Evolutionary conservation across 1,140 invertebrate species (phyloP).

Genomic region (Branchinecta lynchi): DNA sequence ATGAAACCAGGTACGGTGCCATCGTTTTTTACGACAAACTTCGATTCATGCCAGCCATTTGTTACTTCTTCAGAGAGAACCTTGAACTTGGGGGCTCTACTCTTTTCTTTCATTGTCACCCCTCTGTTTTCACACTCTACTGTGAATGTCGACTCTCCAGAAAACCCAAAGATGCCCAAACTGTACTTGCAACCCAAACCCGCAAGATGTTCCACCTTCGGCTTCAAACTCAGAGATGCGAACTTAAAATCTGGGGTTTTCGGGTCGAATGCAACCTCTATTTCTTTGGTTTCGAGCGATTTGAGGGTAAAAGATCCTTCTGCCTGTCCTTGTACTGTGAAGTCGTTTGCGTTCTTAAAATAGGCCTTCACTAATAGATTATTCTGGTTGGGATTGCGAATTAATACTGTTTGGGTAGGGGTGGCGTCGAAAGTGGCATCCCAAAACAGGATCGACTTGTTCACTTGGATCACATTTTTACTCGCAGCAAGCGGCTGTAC

Average conservation of each 20-base stretch:
- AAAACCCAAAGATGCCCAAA: neutral
- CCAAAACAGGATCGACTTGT: slow-evolving; percentile 1
- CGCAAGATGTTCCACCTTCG: neutral
- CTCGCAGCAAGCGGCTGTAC: neutral
- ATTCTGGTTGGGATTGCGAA: neutral
- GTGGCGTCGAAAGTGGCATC: neutral
- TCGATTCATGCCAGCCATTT: neutral
- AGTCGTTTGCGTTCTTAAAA: neutral
- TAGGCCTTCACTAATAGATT: neutral
- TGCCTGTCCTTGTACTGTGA: neutral
- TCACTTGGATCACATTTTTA: neutral
- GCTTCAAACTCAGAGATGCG: neutral
- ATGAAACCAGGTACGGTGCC: neutral
- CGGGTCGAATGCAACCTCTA: neutral
- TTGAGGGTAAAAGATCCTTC: neutral
- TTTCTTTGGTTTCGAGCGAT: neutral
- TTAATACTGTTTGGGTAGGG: neutral
- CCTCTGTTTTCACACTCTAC: neutral
- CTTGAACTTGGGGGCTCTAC: neutral
- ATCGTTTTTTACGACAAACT: neutral
- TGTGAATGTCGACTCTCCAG: neutral
- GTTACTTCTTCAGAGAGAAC: neutral
- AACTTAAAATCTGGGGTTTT: neutral
- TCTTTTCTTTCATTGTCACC: neutral
- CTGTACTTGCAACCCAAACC: neutral